A percentile compares a stretch with the other conserved stretches of the same genome.
These are phyloP conservation scores for Penaeus vannamei DNA, from an alignment of 1,140 invertebrate species.

Conservation along the genomic window DNA sequence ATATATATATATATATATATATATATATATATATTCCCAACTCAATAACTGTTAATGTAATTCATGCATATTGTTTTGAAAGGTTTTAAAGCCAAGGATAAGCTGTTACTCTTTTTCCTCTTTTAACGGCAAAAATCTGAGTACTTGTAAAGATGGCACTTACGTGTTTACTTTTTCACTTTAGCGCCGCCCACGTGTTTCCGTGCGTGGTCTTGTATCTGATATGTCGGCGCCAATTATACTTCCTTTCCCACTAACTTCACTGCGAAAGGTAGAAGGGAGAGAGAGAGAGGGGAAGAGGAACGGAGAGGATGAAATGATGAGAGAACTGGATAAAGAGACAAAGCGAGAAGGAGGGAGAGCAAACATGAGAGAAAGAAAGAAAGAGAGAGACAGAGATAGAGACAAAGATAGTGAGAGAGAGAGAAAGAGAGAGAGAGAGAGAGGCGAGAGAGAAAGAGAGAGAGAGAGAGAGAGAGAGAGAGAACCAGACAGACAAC, in stretches of 20 bases:
- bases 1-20: no score
- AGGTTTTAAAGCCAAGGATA: no score
- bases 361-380: constrained; percentile 2
- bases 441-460: not conserved
- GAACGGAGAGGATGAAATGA: not conserved
- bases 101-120: no score
- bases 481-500: not conserved
- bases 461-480: not conserved
- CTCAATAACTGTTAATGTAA: no score
- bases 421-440: constrained; percentile 24
- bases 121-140: no score
- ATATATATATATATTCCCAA: no score
- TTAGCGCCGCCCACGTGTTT: not conserved
- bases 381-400: constrained; percentile 30
- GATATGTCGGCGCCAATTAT: not conserved
- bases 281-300: not conserved
- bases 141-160: no score
- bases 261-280: not conserved
- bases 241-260: not conserved
- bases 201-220: not conserved
- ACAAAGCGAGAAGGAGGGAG: constrained; percentile 13
- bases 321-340: not conserved
- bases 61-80: no score
- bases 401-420: constrained; percentile 26
- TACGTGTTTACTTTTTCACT: not conserved